Evolutionary conservation across 1,140 invertebrate genomes (phyloP), one percentile per base, ranked within the genome.

Genomic region (Drosophila gunungcola): DNA sequence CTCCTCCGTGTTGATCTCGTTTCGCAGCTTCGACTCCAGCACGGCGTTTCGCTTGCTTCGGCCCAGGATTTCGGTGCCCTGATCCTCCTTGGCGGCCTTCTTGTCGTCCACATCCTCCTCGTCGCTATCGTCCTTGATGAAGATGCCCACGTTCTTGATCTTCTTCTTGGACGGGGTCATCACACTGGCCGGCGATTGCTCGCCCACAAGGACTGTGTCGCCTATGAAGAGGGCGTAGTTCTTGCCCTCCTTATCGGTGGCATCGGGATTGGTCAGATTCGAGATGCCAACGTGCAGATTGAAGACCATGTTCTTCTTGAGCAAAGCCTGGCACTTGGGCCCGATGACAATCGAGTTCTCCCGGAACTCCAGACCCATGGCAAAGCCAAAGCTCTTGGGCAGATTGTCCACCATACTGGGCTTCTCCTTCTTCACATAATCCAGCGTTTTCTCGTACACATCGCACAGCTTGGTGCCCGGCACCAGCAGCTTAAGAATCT

Each of bases 321-420:
- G 95, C n/a, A 95, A 81, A 3, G 95, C 94, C 25, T 94, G 95
- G 43, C 96, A 97, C 94, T 99, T 99, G 3, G 97, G 96, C 3
- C 96, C 97, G 85, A 99, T 97, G 0, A 98, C 93, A 38, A 99
- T 94, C 0, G 97, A 97, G 78, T 96, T 97, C 93, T 99, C 99
- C 52, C 98, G 95, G 93, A 99, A 99, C 93, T 99, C 99, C 84
- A 99, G 97, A 7, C 99, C 99, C 95, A 98, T 99, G 0, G 95
- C 97, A 94, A 99, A 98, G 16, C 98, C 98, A 93, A 99, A 97
- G 78, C 95, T 97, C 93, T 99, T 99, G 0, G 97, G 99, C 46
- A 99, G 93, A 92, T 98, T 98, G 73, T 99, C 97, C 0, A 97
- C 92, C 74, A 99, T 93, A 56, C 95, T 94, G 12, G 98, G 95